Evolutionary conservation across 2,113 vertebrate species (phyloP).

Genomic region (Scomber japonicus): DNA sequence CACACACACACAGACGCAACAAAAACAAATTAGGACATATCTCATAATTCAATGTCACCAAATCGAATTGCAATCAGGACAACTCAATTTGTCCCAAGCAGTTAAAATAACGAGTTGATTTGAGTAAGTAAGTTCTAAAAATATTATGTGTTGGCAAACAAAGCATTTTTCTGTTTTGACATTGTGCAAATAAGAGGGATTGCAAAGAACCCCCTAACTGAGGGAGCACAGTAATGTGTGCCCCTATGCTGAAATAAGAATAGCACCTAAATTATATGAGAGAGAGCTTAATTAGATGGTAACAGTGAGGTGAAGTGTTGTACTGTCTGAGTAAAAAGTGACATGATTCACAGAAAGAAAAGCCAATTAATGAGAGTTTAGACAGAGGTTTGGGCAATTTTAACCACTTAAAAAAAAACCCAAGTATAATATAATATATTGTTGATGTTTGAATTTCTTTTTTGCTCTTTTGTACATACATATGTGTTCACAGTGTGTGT

Average conservation of each 20-base stretch:
- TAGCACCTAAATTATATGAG: conserved; percentile 56
- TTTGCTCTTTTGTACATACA: not conserved
- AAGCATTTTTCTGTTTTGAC: conserved; percentile 73
- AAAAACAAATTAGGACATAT: conserved; percentile 80
- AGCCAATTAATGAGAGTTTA: not conserved
- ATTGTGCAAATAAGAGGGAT: conserved; percentile 51
- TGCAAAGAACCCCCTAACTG: conserved; percentile 33
- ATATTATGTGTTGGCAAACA: conserved; percentile 78
- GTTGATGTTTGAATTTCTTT: not conserved
- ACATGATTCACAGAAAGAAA: not conserved
- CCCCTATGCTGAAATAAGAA: conserved; percentile 58
- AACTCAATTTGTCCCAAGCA: conserved; percentile 84
- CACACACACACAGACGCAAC: conserved; percentile 59
- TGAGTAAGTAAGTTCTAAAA: conserved; percentile 76
- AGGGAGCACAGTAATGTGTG: conserved; percentile 41
- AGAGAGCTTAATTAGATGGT: conserved; percentile 60
- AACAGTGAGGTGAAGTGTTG: conserved; percentile 46
- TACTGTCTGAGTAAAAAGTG: not conserved
- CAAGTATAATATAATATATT: not conserved
- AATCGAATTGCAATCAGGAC: conserved; percentile 87
- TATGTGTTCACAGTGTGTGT: conserved; percentile 13
- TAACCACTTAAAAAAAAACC: not conserved
- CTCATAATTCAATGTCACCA: conserved; percentile 88
- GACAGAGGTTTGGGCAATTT: not conserved
- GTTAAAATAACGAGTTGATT: conserved; percentile 77